Base-by-base conservation (phyloP, 2,113 vertebrate genomes). In the Brienomyrus brachyistius region DNA sequence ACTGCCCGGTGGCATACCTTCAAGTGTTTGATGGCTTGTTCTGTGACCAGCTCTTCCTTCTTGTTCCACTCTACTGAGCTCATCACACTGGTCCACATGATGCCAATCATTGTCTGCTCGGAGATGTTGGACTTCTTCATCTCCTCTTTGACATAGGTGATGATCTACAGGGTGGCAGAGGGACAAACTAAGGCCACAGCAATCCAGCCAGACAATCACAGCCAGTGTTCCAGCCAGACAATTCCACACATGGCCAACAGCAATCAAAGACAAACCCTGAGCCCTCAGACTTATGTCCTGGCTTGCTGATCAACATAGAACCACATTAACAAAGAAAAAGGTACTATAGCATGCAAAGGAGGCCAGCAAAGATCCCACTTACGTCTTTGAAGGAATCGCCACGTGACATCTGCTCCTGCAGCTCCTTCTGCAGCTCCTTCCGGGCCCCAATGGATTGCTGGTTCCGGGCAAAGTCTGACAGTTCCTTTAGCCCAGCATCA, bases 1-100 rank as follows among this genome's bases (percentile, higher is more conserved):
- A 47, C 3, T 3, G 59, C 92, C 15, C 13, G 1, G 40, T 43
- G 13, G 0, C 45, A 0, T 95, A 98, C 98, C 98, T 98, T 99
- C 96, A 99, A 98, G 96, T 97, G 98, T 97, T 99, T 99, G 96
- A 99, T 99, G 97, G 98, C 98, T 97, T 99, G 98, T 95, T 99
- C 98, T 62, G 97, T 98, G 95, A 99, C 98, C 92, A 99, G 97
- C 96, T 99, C 98, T 93, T 99, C 98, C 87, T 99, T 99, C 95
- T 99, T 99, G 95, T 99, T 99, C 98, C 98, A 99, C 90, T 99
- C 98, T 88, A 99, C 98, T 0, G 94, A 97, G 94, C 97, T 98
- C 98, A 99, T 99, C 31, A 99, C 96, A 86, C 98, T 98, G 66
- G 97, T 97, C 98, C 98, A 99, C 90, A 99, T 95, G 90, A 99